Base-by-base conservation (phyloP, 2,113 vertebrate species). In the Serranochromis macrocephalus region DNA sequence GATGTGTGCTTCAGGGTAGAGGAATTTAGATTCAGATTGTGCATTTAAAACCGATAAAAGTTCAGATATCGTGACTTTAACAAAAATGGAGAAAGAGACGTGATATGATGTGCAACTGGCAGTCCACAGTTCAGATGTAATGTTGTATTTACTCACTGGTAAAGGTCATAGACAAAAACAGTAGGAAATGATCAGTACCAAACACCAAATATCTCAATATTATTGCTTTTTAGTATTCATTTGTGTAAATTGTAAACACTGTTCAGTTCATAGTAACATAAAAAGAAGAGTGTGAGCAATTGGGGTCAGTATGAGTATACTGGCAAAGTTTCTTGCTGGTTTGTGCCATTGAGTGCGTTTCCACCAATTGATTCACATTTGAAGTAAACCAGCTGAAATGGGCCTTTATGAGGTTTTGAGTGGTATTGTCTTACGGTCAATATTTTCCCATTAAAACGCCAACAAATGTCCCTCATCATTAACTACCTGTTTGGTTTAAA, bases 1-100 rank as follows among this genome's bases (percentile, higher is more conserved):
- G 6, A 75, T 84, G 21, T 55, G 71, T 45, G 47, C 80, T 88
- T 78, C 55, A 81, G 26, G 24, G 5, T 24, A 84, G 73, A 80
- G 33, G 24, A 49, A 82, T 82, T 84, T 31, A 81, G 29, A 47
- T 71, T 81, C 10, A 49, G 26, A 49, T 36, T 68, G 7, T 36
- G 49, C 13, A 14, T 57, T 79, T 68, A 11, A 85, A 51, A 49
- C 24, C 26, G 3, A 42, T 40, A 14, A 53, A 49, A 24, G 51
- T 14, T 75, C 5, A 2, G 13, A 63, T 51, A 11, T 16, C 2
- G 12, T 16, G 31, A 14, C 16, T 54, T 17, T 17, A 6, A 26
- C 7, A 33, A 0, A 79, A 38, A 53, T 31, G 7, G 42, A 53
- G 40, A 75, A 11, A 57, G 24, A 47, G 55, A 47, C 2, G 10